phyloP scores from a whole-genome alignment of 2,888 invertebrate species.

The Pediacus dermestoides region DNA sequence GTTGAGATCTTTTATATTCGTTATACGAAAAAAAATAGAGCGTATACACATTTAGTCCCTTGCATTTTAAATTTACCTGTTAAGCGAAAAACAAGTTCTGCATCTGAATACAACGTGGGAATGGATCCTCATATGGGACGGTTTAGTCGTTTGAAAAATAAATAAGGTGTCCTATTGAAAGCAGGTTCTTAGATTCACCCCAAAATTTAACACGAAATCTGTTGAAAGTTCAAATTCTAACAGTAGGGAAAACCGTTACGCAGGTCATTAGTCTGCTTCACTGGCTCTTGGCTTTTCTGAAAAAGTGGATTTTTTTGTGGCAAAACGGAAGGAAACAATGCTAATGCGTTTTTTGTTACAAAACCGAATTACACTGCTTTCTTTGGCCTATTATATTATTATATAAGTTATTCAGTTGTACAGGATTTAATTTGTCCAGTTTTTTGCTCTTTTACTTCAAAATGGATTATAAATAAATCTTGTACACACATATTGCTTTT shows the following conservation, averaged over 20 bases:
- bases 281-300: slow-evolving; percentile 1
- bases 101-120: slow-evolving; percentile 28
- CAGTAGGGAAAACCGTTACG: slow-evolving; percentile 28
- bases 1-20: slow-evolving; percentile 21
- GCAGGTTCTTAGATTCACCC: slow-evolving; percentile 27
- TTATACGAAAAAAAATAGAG: slow-evolving; percentile 27
- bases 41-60: slow-evolving; percentile 23
- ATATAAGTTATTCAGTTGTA: too few species aligned
- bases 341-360: too few species aligned
- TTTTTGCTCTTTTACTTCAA: too few species aligned
- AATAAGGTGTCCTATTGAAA: slow-evolving; percentile 34
- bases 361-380: too few species aligned
- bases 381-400: too few species aligned
- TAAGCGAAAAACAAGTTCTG: slow-evolving; percentile 39
- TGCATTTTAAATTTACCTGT: slow-evolving; percentile 37
- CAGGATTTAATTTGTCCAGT: too few species aligned
- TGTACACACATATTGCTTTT: too few species aligned
- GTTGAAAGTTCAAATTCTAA: slow-evolving; percentile 25
- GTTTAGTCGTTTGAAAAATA: slow-evolving; percentile 31
- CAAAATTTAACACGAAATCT: slow-evolving; percentile 25
- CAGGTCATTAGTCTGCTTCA: slow-evolving; percentile 1
- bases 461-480: too few species aligned
- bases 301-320: neutral
- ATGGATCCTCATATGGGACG: slow-evolving; percentile 36
- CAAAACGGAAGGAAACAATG: slow-evolving; percentile 1